phyloP scores from a whole-genome alignment of 2,888 invertebrate species.

The Mellilla xanthometata region DNA sequence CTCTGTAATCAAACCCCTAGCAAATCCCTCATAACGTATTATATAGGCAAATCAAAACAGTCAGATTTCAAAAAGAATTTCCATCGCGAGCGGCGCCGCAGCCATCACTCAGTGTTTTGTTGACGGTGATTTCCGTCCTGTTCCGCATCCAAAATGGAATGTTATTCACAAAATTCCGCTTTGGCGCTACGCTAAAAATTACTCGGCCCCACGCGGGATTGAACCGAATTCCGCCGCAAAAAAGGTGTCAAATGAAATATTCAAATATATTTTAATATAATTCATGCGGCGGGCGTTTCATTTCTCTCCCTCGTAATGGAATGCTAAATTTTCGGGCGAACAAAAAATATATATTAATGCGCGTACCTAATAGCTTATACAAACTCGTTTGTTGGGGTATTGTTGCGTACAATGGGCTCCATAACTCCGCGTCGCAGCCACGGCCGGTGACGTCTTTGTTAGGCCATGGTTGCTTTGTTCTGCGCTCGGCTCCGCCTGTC shows the following conservation, averaged over 20 bases:
- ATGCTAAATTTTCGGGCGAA: conserved; percentile 82
- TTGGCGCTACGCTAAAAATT: conserved; percentile 78
- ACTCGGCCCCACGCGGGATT: conserved; percentile 74
- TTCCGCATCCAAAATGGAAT: conserved; percentile 78
- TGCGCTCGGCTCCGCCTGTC: conserved; percentile 70
- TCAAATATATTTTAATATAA: conserved; percentile 84
- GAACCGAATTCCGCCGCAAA: conserved; percentile 79
- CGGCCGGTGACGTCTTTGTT: conserved; percentile 83
- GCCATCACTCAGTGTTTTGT: conserved; percentile 75
- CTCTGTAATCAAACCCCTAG: too few species aligned
- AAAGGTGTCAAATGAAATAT: conserved; percentile 84
- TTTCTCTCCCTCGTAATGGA: conserved; percentile 83
- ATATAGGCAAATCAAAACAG: conserved; percentile 53
- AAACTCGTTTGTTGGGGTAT: conserved; percentile 83
- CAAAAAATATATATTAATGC: conserved; percentile 84
- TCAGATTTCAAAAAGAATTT: conserved; percentile 67
- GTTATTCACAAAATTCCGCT: conserved; percentile 78
- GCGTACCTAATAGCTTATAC: conserved; percentile 83
- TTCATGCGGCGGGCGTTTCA: conserved; percentile 83
- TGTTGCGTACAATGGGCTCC: conserved; percentile 82
- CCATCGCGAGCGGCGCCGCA: conserved; percentile 49
- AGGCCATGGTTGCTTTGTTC: conserved; percentile 73
- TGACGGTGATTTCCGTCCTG: conserved; percentile 77
- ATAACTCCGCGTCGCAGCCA: conserved; percentile 82
- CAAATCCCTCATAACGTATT: conserved; percentile 25